Base-by-base conservation (phyloP, 2,797 vertebrate species). In the Eulemur mongoz region DNA sequence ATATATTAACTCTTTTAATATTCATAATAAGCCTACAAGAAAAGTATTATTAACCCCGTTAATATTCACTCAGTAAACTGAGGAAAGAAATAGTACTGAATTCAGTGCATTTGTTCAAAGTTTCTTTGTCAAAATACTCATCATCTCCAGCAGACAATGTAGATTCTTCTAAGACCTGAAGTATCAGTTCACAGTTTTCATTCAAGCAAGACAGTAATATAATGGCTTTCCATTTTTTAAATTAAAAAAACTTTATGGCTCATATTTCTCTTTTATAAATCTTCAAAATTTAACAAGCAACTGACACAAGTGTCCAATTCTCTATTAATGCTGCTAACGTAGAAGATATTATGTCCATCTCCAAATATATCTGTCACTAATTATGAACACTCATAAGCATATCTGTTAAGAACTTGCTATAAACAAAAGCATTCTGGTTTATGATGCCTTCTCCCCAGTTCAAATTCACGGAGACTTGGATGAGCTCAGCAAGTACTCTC, bases 321-420 rank as follows among this genome's bases (percentile, higher is more conserved):
- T 73, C 22, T 93, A n/a, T 40, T 90, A 76, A 72, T 87, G 83
- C 93, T 97, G 95, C 9, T 87, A 91, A 93, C 75, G 78, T 70
- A 57, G 65, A 63, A 97, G 52, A 84, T 75, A 73, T 43, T 22
- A 73, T 40, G 6, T 75, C 57, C 45, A 48, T 27, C 72, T 98
- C 89, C 54, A 96, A 94, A 98, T 95, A 90, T n/a, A 96, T 80
- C 40, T 97, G 81, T 65, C 89, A 97, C 27, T 83, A 97, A 94
- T 35, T 65, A 65, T 11, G 96, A 92, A 69, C 35, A 93, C 43
- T 79, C 35, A 23, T 30, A 91, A 61, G n/a, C 38, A 78, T 8
- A 52, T 84, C 67, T 90, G 43, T 85, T 86, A 93, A 89, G 59
- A 88, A 50, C 12, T 43, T 8, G 11, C 54, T 59, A 61, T 97